Conservation (phyloP, 2,888 invertebrate genomes). For the Leptothorax acervorum region DNA sequence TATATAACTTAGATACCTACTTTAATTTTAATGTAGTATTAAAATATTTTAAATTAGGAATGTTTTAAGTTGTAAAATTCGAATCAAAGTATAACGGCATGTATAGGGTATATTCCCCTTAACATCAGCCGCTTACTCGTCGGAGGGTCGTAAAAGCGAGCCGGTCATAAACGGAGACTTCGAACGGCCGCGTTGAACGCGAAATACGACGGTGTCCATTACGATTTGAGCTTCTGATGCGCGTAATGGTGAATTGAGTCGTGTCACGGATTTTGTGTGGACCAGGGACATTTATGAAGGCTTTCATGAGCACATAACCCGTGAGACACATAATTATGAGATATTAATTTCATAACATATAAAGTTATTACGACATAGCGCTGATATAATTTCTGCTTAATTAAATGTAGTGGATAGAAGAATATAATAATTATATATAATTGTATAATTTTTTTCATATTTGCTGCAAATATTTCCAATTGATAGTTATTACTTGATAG, state of each 20-base stretch:
- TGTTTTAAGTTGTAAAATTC: not conserved
- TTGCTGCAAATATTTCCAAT: constrained; percentile 16
- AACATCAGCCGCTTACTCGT: not conserved
- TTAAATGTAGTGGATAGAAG: not conserved
- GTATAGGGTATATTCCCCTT: not conserved
- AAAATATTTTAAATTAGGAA: not conserved
- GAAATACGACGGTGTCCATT: constrained; percentile 17
- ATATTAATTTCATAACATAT: not conserved
- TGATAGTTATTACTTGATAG: not conserved
- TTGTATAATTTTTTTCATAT: not conserved
- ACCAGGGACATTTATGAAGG: constrained; percentile 3
- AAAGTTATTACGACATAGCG: not conserved
- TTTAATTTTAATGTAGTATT: not conserved
- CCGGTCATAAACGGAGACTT: constrained; percentile 6
- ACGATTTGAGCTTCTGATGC: constrained; percentile 20
- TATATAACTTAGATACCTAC: not conserved
- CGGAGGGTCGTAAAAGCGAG: constrained; percentile 3
- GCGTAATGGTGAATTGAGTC: not conserved
- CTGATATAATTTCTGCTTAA: not conserved
- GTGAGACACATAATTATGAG: not conserved
- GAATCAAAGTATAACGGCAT: not conserved
- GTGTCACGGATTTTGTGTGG: not conserved
- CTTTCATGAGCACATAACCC: not conserved
- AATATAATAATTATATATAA: not conserved
- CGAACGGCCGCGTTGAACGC: not conserved